These are phyloP conservation scores for Limnodromus scolopaceus DNA, from an alignment of 2,797 vertebrate species.

Conservation along the genomic window DNA sequence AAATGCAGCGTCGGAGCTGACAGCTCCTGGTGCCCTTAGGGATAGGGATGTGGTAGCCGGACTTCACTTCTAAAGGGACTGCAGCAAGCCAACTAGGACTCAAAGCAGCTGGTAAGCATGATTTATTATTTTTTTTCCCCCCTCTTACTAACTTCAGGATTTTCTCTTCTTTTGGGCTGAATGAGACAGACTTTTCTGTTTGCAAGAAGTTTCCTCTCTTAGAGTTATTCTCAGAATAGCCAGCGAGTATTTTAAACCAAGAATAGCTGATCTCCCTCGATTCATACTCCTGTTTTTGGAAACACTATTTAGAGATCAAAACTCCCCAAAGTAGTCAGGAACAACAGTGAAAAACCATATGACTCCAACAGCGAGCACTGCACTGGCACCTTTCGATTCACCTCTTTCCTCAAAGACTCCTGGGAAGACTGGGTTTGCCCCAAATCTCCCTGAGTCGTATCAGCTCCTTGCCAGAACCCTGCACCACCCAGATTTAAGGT, in stretches of 20 bases:
- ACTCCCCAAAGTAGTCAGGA: background rate
- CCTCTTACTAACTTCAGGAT: background rate
- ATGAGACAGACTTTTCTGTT: background rate
- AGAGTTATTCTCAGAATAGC: background rate
- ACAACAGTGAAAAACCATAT: background rate
- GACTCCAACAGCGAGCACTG: background rate
- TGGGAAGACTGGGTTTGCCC: background rate
- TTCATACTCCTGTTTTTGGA: background rate
- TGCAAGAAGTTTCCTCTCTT: background rate
- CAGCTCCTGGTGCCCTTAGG: constrained; percentile 53
- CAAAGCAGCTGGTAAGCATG: constrained; percentile 65
- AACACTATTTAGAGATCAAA: constrained; percentile 12
- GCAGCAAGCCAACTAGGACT: constrained; percentile 53
- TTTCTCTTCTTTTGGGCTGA: constrained; percentile 24
- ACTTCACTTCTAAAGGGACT: constrained; percentile 63
- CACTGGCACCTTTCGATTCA: background rate
- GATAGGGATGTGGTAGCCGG: constrained; percentile 2
- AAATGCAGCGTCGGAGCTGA: constrained; percentile 61
- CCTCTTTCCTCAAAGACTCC: background rate
- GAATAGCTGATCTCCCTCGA: background rate
- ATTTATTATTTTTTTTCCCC: background rate
- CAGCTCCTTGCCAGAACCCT: background rate
- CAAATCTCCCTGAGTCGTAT: rapidly evolving
- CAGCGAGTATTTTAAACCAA: background rate
- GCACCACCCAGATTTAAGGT: background rate